phyloP scores from a whole-genome alignment of 2,888 invertebrate species.

The Operophtera brumata region DNA sequence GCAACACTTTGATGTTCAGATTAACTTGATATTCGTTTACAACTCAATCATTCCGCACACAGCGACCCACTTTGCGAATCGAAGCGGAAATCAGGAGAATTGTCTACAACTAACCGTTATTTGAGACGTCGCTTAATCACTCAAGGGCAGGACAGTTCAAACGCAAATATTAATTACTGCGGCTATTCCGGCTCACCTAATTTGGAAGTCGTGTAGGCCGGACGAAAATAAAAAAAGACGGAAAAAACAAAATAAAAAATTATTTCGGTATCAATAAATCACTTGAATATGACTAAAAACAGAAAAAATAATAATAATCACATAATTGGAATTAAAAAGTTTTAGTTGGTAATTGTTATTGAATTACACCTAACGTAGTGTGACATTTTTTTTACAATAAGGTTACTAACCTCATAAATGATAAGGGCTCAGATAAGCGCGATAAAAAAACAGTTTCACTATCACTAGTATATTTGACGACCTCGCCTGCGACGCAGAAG shows the following conservation, averaged over 20 bases:
- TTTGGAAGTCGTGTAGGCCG: conserved; percentile 56
- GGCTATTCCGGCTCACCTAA: conserved; percentile 73
- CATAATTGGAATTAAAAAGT: no score
- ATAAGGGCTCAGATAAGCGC: no score
- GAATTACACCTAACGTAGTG: no score
- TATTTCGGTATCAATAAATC: no score
- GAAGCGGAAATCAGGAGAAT: conserved; percentile 63
- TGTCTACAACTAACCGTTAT: conserved; percentile 67
- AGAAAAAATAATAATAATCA: no score
- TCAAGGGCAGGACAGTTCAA: conserved; percentile 74
- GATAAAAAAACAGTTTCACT: no score
- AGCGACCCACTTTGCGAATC: conserved; percentile 49
- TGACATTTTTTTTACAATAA: no score
- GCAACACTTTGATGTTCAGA: conserved; percentile 19
- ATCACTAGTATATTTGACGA: no score
- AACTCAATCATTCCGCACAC: conserved; percentile 42
- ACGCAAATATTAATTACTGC: conserved; percentile 79
- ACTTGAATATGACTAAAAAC: no score
- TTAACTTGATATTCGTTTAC: conserved; percentile 29
- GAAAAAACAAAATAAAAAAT: not conserved
- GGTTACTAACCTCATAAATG: no score
- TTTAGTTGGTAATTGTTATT: no score
- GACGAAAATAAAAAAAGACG: not conserved
- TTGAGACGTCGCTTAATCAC: conserved; percentile 74
- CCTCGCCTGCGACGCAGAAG: no score